phyloP scores from a whole-genome alignment of 2,113 vertebrate genomes.

The Burhinus oedicnemus region DNA sequence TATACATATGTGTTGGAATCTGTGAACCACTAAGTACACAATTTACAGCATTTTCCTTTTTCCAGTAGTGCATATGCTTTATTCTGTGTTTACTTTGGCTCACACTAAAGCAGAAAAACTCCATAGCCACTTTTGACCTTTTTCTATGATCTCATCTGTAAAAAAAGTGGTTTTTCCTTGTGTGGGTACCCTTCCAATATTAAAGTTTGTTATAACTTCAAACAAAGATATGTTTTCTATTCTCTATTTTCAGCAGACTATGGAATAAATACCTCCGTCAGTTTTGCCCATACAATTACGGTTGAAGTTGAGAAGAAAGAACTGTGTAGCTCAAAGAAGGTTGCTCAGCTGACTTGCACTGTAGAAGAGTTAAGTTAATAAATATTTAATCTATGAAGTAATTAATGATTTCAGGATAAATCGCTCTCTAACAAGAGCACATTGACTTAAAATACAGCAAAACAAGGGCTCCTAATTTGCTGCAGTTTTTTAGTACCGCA shows the following conservation, averaged over 20 bases:
- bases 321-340: not conserved
- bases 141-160: not conserved
- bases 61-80: not conserved
- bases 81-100: constrained; percentile 5
- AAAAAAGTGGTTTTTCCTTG: not conserved
- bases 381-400: constrained; percentile 1
- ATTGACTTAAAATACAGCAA: not conserved
- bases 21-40: not conserved
- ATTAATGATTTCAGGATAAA: constrained; percentile 26
- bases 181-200: not conserved
- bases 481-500: not conserved
- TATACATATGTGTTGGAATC: not conserved
- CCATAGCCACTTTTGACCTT: not conserved
- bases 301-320: not conserved
- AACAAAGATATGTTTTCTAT: not conserved
- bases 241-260: not conserved
- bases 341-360: not conserved
- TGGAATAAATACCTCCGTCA: not conserved
- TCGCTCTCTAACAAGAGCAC: not conserved
- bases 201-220: not conserved
- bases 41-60: not conserved
- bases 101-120: not conserved
- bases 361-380: not conserved
- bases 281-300: not conserved
- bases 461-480: not conserved